These are phyloP conservation scores for Drosophila neonasuta DNA, from an alignment of 2,888 invertebrate species.

Conservation along the genomic window DNA sequence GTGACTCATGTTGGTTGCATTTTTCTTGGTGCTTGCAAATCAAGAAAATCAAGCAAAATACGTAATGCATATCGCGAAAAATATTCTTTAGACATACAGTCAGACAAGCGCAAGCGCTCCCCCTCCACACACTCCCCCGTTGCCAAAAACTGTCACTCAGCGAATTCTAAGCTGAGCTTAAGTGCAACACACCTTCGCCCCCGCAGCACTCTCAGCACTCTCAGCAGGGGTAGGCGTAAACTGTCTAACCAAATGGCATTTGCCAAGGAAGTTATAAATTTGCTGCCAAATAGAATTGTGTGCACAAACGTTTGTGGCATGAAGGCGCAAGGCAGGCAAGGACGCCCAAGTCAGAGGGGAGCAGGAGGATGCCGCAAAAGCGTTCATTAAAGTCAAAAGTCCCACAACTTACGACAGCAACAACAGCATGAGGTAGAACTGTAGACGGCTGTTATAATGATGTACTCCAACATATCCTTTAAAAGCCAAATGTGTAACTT, in stretches of 20 bases:
- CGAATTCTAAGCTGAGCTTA: constrained; percentile 67
- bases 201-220: constrained; percentile 45
- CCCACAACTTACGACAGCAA: constrained; percentile 52
- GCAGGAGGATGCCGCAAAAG: constrained; percentile 50
- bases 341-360: neutral
- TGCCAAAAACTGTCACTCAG: constrained; percentile 49
- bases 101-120: too few relatives aligned
- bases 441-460: neutral
- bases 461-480: constrained; percentile 9
- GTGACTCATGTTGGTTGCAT: constrained; percentile 42
- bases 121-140: neutral
- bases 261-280: constrained; percentile 76
- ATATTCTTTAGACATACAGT: constrained; percentile 37
- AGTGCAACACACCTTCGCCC: constrained; percentile 43
- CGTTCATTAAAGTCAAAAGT: constrained; percentile 71
- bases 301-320: constrained; percentile 16
- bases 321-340: constrained; percentile 2
- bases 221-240: constrained; percentile 69
- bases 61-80: constrained; percentile 38
- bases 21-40: constrained; percentile 17
- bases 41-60: constrained; percentile 10
- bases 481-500: neutral
- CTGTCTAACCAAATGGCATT: constrained; percentile 76
- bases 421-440: constrained; percentile 33
- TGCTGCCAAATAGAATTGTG: constrained; percentile 73